phyloP scores from a whole-genome alignment of 2,888 invertebrate genomes.

The Gastrophysa polygoni region DNA sequence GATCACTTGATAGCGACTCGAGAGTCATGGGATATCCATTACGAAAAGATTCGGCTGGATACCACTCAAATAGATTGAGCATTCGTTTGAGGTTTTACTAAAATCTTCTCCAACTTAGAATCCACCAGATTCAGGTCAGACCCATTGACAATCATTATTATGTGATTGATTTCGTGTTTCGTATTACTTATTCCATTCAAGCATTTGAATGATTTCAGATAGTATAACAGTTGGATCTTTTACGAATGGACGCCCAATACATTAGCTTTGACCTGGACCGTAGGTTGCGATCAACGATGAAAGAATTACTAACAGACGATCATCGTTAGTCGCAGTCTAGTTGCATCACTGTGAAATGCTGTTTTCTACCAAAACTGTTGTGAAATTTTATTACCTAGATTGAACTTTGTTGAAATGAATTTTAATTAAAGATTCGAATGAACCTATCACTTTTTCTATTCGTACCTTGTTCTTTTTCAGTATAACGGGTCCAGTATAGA shows the following conservation, averaged over 20 bases:
- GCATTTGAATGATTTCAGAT: neutral
- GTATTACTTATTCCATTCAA: neutral
- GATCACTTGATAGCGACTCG: slow-evolving; percentile 47
- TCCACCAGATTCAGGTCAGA: too few species aligned
- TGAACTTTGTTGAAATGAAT: slow-evolving; percentile 59
- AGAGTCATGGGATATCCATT: slow-evolving; percentile 20
- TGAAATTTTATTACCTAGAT: slow-evolving; percentile 59
- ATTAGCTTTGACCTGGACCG: slow-evolving; percentile 32
- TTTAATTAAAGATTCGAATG: slow-evolving; percentile 46
- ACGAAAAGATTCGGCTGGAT: neutral
- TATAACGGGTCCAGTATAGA: too few species aligned
- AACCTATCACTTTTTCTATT: neutral
- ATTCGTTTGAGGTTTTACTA: too few species aligned
- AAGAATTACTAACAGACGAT: slow-evolving; percentile 15
- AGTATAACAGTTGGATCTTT: neutral
- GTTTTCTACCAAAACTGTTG: slow-evolving; percentile 56
- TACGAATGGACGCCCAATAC: slow-evolving; percentile 1
- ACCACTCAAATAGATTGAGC: neutral
- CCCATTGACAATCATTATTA: neutral
- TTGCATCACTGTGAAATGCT: slow-evolving; percentile 45
- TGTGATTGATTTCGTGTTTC: neutral
- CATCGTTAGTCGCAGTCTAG: slow-evolving; percentile 36
- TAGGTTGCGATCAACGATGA: slow-evolving; percentile 35
- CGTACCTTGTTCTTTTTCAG: too few species aligned
- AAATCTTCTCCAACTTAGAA: too few species aligned